Evolutionary conservation across 2,888 invertebrate genomes (phyloP), one percentile per base, ranked within the genome.

Genomic region (Synanthedon tipuliformis): DNA sequence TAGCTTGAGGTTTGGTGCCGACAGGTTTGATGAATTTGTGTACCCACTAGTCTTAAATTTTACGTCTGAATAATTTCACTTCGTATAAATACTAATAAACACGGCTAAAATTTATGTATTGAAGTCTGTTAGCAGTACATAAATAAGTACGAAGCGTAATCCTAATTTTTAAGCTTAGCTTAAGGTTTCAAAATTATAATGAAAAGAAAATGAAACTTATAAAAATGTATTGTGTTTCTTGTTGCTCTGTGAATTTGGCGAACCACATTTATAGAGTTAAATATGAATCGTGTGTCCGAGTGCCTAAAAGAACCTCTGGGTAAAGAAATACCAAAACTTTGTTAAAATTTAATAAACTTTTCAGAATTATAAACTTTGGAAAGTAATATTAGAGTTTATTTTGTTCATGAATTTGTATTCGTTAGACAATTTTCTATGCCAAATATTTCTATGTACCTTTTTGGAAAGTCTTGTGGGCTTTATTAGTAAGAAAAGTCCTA

Each of bases 251-350:
- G 67, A 66, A 73, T 73, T 75, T 71, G 71, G 69, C 64, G 69
- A 73, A 75, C 66, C 73, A 66, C 57, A 63, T n/a, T n/a, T 18
- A 18, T 55, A 52, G 50, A n/a, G n/a, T n/a, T 55, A 10, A 52
- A 59, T 59, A 48, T 53, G 54, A 59, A 55, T 51, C 40, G 48
- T n/a, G 62, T 60, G 66, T 65, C 61, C 61, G 68, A 73, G 73
- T 83, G 84, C 83, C 75, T 80, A 81, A 83, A 82, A 82, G 83
- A 84, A 84, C 84, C 84, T 84, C 84, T 72, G 62, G 61, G 68
- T 68, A 61, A 34, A 13, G 10, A 69, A 69, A 72, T 59, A 68
- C 65, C 71, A 71, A 72, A 73, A 60, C 58, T 68, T 68, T 68
- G 67, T 71, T 67, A 50, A 54, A 69, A 72, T 66, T 69, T 66